A percentile compares a stretch with the other conserved stretches of the same genome.
Evolutionary conservation across 2,888 invertebrate species (phyloP).

Genomic region (Chymomyza caudatula): DNA sequence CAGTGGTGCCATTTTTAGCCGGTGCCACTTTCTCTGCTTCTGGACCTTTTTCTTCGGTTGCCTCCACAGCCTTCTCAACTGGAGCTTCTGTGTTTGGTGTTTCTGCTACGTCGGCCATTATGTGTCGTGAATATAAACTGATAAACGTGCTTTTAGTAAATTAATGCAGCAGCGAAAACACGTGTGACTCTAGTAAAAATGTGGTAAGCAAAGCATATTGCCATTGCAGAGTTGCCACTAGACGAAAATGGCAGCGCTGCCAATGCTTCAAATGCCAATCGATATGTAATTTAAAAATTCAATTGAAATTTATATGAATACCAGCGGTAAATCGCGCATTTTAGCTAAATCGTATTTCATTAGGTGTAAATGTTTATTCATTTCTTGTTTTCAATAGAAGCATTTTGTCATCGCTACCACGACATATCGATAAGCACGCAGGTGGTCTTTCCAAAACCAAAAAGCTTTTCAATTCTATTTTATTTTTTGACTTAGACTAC

Average conservation of each 20-base stretch:
- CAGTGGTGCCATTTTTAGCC: conserved; percentile 21
- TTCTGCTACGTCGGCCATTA: conserved; percentile 72
- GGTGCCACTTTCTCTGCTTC: conserved; percentile 14
- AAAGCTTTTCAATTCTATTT: no score
- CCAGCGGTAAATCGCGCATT: no score
- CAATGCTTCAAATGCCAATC: background rate
- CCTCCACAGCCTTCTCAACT: conserved; percentile 36
- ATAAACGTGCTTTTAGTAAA: background rate
- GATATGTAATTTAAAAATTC: background rate
- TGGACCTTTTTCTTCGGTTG: conserved; percentile 34
- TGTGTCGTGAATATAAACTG: conserved; percentile 9
- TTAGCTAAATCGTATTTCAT: no score
- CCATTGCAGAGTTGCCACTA: background rate
- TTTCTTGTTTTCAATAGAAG: no score
- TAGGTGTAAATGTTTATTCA: no score
- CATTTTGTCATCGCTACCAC: no score
- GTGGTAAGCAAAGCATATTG: background rate
- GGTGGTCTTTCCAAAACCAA: no score
- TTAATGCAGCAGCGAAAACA: background rate
- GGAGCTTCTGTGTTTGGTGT: conserved; percentile 6
- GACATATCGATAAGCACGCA: no score
- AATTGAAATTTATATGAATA: no score
- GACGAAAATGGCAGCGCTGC: background rate
- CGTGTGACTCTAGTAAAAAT: background rate
- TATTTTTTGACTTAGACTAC: no score